Evolutionary conservation across 1,140 invertebrate genomes (phyloP).

Genomic region (Luehdorfia chinensis): DNA sequence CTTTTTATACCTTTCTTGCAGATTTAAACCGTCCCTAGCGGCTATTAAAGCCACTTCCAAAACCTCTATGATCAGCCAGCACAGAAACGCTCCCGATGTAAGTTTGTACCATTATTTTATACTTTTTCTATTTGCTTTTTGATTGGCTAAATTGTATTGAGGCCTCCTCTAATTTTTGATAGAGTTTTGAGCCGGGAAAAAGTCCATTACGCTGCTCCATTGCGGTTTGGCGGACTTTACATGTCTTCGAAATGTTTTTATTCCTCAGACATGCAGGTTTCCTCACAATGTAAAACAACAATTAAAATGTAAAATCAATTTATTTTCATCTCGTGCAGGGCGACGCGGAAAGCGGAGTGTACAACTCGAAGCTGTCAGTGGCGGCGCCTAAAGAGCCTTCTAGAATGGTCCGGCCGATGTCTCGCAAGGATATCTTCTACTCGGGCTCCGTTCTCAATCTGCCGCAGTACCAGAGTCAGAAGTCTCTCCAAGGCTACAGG

Average conservation of each 20-base stretch:
- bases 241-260: no score
- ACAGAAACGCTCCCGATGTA: constrained; percentile 68
- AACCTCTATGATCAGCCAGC: constrained; percentile 78
- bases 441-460: constrained; percentile 95
- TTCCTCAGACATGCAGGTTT: no score
- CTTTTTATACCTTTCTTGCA: constrained; percentile 37
- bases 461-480: constrained; percentile 94
- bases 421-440: constrained; percentile 98
- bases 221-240: no score
- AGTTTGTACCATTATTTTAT: constrained; percentile 52
- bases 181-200: no score
- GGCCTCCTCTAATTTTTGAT: no score
- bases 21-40: constrained; percentile 84
- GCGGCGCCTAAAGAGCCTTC: constrained; percentile 76
- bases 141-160: no score
- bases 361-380: constrained; percentile 69
- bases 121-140: no score
- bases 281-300: no score
- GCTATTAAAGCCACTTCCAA: constrained; percentile 85
- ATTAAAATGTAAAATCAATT: not conserved
- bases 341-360: constrained; percentile 64
- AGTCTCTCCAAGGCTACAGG: constrained; percentile 91
- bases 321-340: constrained; percentile 31
- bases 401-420: constrained; percentile 92
- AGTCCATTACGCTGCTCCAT: no score